Conservation (phyloP, 2,113 vertebrate species). For the Recurvirostra avosetta region DNA sequence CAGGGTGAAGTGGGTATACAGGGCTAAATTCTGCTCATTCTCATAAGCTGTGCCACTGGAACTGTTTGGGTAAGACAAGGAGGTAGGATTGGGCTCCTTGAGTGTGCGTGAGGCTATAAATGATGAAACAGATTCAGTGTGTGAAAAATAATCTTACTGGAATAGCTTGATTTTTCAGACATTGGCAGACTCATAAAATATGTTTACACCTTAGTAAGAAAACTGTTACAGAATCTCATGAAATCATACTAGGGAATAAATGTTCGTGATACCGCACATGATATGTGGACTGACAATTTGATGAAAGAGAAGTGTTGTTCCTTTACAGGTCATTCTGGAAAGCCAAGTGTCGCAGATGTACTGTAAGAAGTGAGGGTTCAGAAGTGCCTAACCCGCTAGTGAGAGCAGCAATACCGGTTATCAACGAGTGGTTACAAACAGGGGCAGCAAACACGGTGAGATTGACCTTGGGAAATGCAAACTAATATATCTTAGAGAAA, state of each 20-base stretch:
- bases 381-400: neutral
- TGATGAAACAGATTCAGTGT: neutral
- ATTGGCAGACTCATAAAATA: neutral
- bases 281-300: neutral
- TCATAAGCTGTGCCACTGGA: neutral
- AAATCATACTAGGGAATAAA: neutral
- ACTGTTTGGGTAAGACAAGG: neutral
- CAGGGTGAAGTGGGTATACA: neutral
- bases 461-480: neutral
- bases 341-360: neutral
- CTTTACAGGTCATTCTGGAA: neutral
- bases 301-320: neutral
- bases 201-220: neutral
- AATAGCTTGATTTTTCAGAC: neutral
- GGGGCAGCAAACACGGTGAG: neutral
- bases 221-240: neutral
- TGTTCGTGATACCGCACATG: neutral
- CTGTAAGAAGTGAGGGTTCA: neutral
- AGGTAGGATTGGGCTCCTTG: neutral
- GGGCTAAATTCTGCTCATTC: neutral
- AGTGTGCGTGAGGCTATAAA: accelerated
- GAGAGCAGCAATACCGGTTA: neutral
- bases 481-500: neutral
- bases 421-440: neutral
- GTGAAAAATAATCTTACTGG: neutral